Evolutionary conservation across 1,140 invertebrate species (phyloP).

Genomic region (Drosophila tsacasi): DNA sequence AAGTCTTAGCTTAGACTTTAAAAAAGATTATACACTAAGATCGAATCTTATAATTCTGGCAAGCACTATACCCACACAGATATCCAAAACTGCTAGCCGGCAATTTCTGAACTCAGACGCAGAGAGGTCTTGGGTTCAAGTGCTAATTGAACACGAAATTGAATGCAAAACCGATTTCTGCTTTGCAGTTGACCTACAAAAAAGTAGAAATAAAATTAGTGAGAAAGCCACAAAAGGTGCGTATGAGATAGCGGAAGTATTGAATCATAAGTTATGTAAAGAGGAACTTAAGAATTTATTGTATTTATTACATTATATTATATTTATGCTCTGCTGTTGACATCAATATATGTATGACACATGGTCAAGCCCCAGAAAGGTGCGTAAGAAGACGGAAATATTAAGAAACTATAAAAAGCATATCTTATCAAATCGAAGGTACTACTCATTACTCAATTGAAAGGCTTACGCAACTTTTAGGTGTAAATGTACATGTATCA

Average conservation of each 20-base stretch:
- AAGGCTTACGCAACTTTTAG: slow-evolving; percentile 13
- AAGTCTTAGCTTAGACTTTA: background rate
- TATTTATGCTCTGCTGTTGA: background rate
- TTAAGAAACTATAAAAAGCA: background rate
- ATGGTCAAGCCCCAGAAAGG: slow-evolving; percentile 6
- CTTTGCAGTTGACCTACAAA: slow-evolving; percentile 37
- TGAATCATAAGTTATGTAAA: background rate
- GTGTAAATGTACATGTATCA: background rate
- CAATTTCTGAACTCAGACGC: slow-evolving; percentile 29
- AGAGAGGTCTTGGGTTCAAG: slow-evolving; percentile 72
- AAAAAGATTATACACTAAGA: too few species aligned
- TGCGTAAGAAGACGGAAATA: slow-evolving; percentile 9
- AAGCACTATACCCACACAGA: slow-evolving; percentile 18
- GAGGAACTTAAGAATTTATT: background rate
- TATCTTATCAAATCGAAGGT: slow-evolving; percentile 21
- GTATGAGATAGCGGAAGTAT: slow-evolving; percentile 1
- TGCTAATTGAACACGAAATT: slow-evolving; percentile 66
- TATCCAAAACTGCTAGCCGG: slow-evolving; percentile 41
- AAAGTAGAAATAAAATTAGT: slow-evolving; percentile 6
- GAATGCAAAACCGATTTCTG: slow-evolving; percentile 60
- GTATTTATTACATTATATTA: background rate
- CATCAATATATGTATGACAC: slow-evolving; percentile 39
- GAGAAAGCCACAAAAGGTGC: slow-evolving; percentile 7
- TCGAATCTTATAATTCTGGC: background rate
- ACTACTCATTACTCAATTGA: slow-evolving; percentile 18